These are phyloP conservation scores for Drosophila neutralis DNA, from an alignment of 2,888 invertebrate genomes.

Conservation along the genomic window DNA sequence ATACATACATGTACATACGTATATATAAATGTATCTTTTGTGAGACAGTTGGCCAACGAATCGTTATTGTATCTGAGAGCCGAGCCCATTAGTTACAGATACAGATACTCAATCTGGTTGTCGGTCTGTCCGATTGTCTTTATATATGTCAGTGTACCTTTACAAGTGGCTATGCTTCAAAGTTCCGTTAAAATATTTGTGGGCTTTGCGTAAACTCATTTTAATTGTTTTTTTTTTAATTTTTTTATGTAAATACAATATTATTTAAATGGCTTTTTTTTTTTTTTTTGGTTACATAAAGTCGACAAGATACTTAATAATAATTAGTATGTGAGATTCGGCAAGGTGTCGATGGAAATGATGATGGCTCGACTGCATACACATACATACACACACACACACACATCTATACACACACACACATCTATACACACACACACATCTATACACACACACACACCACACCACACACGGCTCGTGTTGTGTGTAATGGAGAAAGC, in stretches of 20 bases:
- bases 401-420: too few species aligned
- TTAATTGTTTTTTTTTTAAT: constrained; percentile 56
- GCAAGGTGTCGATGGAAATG: constrained; percentile 72
- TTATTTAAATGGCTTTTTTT: constrained; percentile 66
- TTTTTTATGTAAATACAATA: constrained; percentile 75
- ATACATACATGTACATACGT: too few species aligned
- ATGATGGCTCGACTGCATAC: constrained; percentile 31
- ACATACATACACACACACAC: not conserved
- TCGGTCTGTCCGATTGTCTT: constrained; percentile 5
- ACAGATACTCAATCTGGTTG: constrained; percentile 28
- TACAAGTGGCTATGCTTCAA: constrained; percentile 49
- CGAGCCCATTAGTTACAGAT: constrained; percentile 57
- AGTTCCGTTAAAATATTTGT: constrained; percentile 48
- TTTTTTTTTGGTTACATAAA: constrained; percentile 68
- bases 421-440: not conserved
- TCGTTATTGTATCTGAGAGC: constrained; percentile 16
- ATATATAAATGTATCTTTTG: not conserved
- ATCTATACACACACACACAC: too few species aligned
- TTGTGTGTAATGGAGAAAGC: constrained; percentile 60
- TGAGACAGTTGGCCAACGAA: constrained; percentile 7
- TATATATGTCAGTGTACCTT: constrained; percentile 48
- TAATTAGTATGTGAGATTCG: constrained; percentile 71
- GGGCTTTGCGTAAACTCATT: constrained; percentile 63
- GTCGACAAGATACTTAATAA: constrained; percentile 69
- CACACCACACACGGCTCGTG: not conserved